Evolutionary conservation across 2,797 vertebrate genomes (phyloP).

Genomic region (Rhadinocentrus ornatus): DNA sequence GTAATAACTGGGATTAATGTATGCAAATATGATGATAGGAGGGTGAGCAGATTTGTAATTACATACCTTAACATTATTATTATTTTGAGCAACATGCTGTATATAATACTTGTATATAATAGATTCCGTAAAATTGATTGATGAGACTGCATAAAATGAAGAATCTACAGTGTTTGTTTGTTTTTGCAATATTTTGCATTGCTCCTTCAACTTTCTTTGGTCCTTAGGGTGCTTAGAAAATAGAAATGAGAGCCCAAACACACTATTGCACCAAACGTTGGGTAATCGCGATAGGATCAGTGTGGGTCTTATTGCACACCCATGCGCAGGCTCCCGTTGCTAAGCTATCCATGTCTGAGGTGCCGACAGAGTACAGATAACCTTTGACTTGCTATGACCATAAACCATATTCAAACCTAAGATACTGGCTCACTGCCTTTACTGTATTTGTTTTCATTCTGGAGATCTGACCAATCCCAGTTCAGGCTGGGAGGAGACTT

Average conservation of each 20-base stretch:
- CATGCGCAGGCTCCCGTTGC: not conserved
- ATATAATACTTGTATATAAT: too few relatives aligned
- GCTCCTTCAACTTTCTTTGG: too few relatives aligned
- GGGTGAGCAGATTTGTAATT: not conserved
- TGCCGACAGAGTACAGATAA: conserved; percentile 5
- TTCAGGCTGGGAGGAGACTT: conserved; percentile 58
- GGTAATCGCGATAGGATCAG: not conserved
- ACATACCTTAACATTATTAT: not conserved
- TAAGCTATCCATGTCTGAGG: not conserved
- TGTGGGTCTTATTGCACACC: not conserved
- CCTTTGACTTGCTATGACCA: conserved; percentile 20
- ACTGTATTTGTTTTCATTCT: conserved; percentile 76
- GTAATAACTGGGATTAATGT: not conserved
- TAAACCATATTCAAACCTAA: conserved; percentile 9
- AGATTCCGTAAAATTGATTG: too few relatives aligned
- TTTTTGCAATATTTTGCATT: too few relatives aligned
- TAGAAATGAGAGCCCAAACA: too few relatives aligned
- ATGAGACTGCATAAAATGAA: too few relatives aligned
- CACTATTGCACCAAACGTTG: too few relatives aligned
- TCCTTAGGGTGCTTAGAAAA: too few relatives aligned
- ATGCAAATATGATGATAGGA: not conserved
- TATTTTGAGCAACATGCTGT: too few relatives aligned
- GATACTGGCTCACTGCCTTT: conserved; percentile 15
- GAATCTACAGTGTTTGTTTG: too few relatives aligned
- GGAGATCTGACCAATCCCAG: conserved; percentile 66